Conservation (phyloP, 53 echinoderm and acorn worm genomes). For the Henricia sp. region DNA sequence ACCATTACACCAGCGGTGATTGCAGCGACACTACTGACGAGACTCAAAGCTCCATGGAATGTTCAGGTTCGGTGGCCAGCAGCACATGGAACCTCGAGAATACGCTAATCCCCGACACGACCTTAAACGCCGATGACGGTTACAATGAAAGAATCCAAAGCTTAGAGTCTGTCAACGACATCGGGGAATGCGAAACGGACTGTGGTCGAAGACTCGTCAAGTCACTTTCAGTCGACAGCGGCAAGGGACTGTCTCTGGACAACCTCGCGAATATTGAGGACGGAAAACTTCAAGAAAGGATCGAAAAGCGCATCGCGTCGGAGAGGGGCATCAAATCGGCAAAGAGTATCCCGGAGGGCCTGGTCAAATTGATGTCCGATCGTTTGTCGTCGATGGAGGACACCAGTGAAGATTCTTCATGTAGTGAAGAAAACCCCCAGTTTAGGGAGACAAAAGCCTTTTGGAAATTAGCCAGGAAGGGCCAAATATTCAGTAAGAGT, state of each 20-base stretch:
- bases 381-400: constrained; percentile 42
- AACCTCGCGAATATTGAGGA: constrained; percentile 61
- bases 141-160: constrained; percentile 15
- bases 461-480: constrained; percentile 48
- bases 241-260: constrained; percentile 83
- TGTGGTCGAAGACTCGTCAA: constrained; percentile 66
- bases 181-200: constrained; percentile 8
- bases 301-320: constrained; percentile 23
- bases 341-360: constrained; percentile 33
- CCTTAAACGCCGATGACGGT: background rate
- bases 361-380: constrained; percentile 57
- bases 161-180: constrained; percentile 33
- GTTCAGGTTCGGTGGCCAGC: background rate
- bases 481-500: constrained; percentile 57
- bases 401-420: constrained; percentile 37
- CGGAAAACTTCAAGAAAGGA: constrained; percentile 11
- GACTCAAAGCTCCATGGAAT: background rate
- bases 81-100: constrained; percentile 21
- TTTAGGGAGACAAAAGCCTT: constrained; percentile 45
- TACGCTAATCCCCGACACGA: background rate
- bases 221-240: constrained; percentile 93
- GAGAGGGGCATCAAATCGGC: constrained; percentile 49
- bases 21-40: background rate
- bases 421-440: constrained; percentile 53
- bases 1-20: background rate